Evolutionary conservation across 2,888 invertebrate genomes (phyloP).

Genomic region (Xanthia togata): DNA sequence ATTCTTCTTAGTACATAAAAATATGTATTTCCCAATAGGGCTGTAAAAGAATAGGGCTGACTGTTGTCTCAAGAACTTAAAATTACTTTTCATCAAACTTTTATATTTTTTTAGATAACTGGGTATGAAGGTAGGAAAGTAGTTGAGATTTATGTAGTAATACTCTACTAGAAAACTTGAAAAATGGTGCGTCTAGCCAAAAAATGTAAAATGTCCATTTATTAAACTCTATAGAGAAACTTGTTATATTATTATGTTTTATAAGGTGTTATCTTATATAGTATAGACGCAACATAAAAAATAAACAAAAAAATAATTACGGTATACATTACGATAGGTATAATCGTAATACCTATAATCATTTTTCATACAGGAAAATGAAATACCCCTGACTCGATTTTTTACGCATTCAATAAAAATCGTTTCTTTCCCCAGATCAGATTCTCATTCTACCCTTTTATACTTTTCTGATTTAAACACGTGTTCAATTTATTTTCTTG

Average conservation of each 20-base stretch:
- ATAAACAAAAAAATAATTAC: background rate
- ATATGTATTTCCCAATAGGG: conserved; percentile 66
- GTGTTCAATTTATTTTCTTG: conserved; percentile 50
- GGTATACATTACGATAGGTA: background rate
- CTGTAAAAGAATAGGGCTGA: conserved; percentile 58
- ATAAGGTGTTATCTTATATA: no score
- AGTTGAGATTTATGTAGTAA: no score
- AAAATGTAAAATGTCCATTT: no score
- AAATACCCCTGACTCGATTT: conserved; percentile 8
- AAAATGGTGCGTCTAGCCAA: no score
- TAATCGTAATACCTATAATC: background rate
- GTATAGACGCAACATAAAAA: no score
- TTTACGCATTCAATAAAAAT: conserved; percentile 28
- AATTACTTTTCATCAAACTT: background rate
- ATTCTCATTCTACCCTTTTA: conserved; percentile 21
- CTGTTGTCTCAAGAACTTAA: background rate
- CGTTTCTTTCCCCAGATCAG: conserved; percentile 9
- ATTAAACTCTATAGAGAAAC: no score
- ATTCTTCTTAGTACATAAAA: conserved; percentile 57
- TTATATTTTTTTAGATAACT: background rate
- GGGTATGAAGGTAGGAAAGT: no score
- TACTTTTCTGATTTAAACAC: conserved; percentile 50
- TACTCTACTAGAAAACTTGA: no score
- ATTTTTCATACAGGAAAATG: conserved; percentile 17
- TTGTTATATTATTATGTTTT: no score